Evolutionary conservation across 2,797 vertebrate genomes (phyloP).

Genomic region (Streptopelia turtur): DNA sequence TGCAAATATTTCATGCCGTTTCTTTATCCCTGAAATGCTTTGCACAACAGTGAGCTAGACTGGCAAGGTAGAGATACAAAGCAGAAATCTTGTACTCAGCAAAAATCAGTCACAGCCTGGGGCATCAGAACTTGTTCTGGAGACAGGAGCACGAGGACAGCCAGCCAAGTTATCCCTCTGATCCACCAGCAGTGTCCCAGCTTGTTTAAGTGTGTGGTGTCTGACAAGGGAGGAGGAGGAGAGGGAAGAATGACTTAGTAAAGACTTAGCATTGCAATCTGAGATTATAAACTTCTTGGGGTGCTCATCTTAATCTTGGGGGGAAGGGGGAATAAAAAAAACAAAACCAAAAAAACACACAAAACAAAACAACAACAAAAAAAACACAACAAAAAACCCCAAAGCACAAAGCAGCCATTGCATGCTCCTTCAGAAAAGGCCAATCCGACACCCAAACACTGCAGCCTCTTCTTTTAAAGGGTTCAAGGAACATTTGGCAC

Average conservation of each 20-base stretch:
- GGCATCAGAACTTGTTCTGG: conserved; percentile 50
- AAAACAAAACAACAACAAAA: no score
- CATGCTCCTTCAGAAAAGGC: not conserved
- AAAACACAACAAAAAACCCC: not conserved
- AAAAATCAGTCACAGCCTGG: conserved; percentile 36
- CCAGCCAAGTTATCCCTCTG: conserved; percentile 46
- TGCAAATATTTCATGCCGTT: not conserved
- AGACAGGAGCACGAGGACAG: conserved; percentile 27
- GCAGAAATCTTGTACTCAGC: conserved; percentile 41
- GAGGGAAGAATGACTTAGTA: not conserved
- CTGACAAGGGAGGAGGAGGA: conserved; percentile 19
- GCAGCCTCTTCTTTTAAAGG: not conserved
- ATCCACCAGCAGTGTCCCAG: conserved; percentile 24
- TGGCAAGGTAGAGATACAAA: not conserved
- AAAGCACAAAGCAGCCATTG: not conserved
- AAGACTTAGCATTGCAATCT: not conserved
- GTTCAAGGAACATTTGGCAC: not conserved
- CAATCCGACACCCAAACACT: not conserved
- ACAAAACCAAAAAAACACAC: no score
- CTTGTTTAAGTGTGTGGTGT: conserved; percentile 18
- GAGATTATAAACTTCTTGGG: conserved; percentile 4
- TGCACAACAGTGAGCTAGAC: conserved; percentile 30
- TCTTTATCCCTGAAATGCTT: conserved; percentile 9
- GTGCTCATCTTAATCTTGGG: not conserved
- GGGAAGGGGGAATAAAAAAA: no score